A percentile compares a stretch with the other conserved stretches of the same genome.
phyloP scores from a whole-genome alignment of 2,888 invertebrate genomes.

The Zygogramma bicolorata region DNA sequence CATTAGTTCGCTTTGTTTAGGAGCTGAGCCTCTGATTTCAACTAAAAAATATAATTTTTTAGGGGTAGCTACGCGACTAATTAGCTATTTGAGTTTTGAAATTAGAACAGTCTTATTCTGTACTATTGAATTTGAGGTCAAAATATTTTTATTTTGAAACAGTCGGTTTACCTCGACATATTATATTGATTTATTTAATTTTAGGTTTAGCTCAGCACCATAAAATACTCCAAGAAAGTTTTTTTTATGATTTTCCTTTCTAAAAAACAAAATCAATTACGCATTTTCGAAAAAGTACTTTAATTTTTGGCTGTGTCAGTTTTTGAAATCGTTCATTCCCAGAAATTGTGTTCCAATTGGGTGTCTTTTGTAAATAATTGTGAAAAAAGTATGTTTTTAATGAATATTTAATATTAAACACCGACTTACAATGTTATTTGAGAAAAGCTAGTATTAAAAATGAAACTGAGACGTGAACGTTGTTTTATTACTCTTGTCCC shows the following conservation, averaged over 20 bases:
- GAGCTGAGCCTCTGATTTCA: background rate
- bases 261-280: background rate
- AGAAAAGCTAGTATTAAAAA: background rate
- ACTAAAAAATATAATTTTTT: background rate
- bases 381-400: background rate
- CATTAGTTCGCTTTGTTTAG: background rate
- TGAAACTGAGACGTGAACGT: background rate
- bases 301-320: slow-evolving; percentile 41
- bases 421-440: background rate
- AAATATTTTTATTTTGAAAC: no score
- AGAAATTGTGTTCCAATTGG: slow-evolving; percentile 19
- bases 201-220: background rate
- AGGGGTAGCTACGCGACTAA: no score
- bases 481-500: background rate
- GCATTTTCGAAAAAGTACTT: background rate
- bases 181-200: background rate
- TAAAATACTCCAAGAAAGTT: background rate
- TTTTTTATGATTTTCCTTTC: background rate
- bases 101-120: no score
- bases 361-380: slow-evolving; percentile 1
- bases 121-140: no score
- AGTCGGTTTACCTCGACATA: no score
- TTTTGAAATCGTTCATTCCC: slow-evolving; percentile 35
- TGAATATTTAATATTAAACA: background rate
- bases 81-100: no score